Evolutionary conservation across 2,113 vertebrate species (phyloP).

Genomic region (Mungos mungo): DNA sequence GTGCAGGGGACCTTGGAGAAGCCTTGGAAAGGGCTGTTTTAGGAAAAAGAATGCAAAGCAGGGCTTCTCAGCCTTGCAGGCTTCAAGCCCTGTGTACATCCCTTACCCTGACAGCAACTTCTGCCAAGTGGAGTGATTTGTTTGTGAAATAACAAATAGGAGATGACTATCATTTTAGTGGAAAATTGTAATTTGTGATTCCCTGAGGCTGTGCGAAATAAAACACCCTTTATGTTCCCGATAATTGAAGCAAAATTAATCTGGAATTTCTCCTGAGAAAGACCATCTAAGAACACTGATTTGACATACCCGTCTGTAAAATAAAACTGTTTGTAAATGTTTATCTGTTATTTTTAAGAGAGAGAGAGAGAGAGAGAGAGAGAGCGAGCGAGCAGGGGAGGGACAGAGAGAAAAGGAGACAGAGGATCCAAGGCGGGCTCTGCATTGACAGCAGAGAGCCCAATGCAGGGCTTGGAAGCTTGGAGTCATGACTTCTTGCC

Average conservation of each 20-base stretch:
- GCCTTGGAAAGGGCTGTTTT: slow-evolving; percentile 36
- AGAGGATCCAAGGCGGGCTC: no score
- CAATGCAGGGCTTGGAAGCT: no score
- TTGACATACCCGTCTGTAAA: slow-evolving; percentile 55
- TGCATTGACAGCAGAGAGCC: no score
- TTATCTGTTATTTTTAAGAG: no score
- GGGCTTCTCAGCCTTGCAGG: slow-evolving; percentile 38
- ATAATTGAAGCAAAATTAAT: slow-evolving; percentile 66
- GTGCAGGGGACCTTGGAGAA: slow-evolving; percentile 54
- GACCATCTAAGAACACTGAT: slow-evolving; percentile 46
- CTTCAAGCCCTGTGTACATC: slow-evolving; percentile 43
- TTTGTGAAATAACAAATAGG: slow-evolving; percentile 75
- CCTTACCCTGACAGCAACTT: slow-evolving; percentile 58
- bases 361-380: no score
- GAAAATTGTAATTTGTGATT: slow-evolving; percentile 77
- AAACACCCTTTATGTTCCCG: slow-evolving; percentile 66
- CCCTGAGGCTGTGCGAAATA: slow-evolving; percentile 71
- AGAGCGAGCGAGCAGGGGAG: no score
- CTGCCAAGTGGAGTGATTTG: slow-evolving; percentile 58
- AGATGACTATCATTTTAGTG: slow-evolving; percentile 68
- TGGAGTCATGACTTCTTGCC: no score
- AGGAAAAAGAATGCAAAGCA: slow-evolving; percentile 58
- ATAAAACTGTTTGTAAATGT: no score
- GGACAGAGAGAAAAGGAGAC: no score
- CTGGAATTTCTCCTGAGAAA: slow-evolving; percentile 63